Evolutionary conservation across 2,888 invertebrate genomes (phyloP), one percentile per base, ranked within the genome.

Genomic region (Pseudococcus longispinus): DNA sequence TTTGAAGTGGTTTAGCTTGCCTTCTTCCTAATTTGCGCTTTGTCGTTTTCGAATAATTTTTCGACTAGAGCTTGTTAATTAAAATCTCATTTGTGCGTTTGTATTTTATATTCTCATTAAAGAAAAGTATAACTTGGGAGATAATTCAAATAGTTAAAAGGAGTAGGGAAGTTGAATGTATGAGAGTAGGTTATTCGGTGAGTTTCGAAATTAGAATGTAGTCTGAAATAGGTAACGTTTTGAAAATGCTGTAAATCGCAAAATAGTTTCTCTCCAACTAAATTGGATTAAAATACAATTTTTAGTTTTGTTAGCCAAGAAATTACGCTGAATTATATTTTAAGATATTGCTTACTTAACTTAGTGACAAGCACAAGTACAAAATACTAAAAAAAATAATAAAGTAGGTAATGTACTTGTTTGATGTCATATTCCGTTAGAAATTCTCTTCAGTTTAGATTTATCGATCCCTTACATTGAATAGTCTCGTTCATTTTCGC

Each of bases 1-100:
- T 60, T 60, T 70, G 87, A 83, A 83, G 82, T 84, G 83, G 44
- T 87, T 70, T 70, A 83, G 60, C 87, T 55, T 87, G 29, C 51
- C 60, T 70, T 44, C 46, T 85, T 44, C 37, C n/a, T 26, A 60
- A 23, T 85, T 83, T 46, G 29, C 32, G 46, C 55, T 83, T 83
- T 29, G 46, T 29, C 26, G 29, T 55, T 83, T 46, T 83, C 55
- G 15, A 82, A 26, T 46, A 46, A 82, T 82, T 42, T n/a, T 32
- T 23, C 20, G 13, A 20, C 32, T 82, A 44, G 46, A 82, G 42
- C 46, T 46, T 77, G n/a, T 42, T n/a, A 42, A 9, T 77, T 60
- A 23, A 84, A 51, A 37, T 15, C 65, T n/a, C 32, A 55, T 37
- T 55, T 65, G 60, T n/a, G n/a, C 55, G 84, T 84, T 60, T 84